A percentile compares a stretch with the other conserved stretches of the same genome.
phyloP scores from a whole-genome alignment of 2,888 invertebrate genomes.

The Caenorhabditis macrosperma region DNA sequence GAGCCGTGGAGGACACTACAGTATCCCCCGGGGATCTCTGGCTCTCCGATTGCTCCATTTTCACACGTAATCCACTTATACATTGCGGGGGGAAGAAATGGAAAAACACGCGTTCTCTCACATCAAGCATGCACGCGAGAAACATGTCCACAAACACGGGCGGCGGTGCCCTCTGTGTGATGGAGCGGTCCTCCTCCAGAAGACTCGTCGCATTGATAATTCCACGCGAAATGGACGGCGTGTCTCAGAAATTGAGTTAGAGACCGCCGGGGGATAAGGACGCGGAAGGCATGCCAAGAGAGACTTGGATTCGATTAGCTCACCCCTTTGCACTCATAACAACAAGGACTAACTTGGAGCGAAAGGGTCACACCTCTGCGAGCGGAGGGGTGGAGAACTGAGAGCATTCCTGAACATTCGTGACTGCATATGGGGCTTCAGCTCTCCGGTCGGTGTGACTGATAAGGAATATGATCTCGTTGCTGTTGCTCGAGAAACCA shows the following conservation, averaged over 20 bases:
- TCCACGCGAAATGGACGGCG: constrained; percentile 56
- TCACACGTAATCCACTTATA: too few relatives aligned
- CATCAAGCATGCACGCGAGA: constrained; percentile 17
- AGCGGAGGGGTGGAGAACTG: neutral
- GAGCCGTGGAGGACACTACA: neutral
- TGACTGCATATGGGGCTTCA: too few relatives aligned
- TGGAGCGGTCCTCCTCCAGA: neutral
- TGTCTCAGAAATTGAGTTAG: constrained; percentile 53
- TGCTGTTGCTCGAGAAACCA: too few relatives aligned
- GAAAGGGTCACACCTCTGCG: neutral
- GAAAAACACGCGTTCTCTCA: neutral
- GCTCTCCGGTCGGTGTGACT: too few relatives aligned
- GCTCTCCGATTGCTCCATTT: too few relatives aligned
- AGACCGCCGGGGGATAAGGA: constrained; percentile 34
- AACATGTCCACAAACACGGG: constrained; percentile 28
- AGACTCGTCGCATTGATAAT: constrained; percentile 50
- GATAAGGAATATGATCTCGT: too few relatives aligned
- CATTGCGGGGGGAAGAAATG: too few relatives aligned
- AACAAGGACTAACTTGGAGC: too few relatives aligned
- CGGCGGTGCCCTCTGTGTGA: constrained; percentile 23
- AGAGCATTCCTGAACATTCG: too few relatives aligned
- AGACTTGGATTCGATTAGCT: constrained; percentile 38
- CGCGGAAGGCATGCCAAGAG: constrained; percentile 39
- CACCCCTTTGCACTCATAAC: constrained; percentile 35
- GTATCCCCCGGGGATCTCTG: too few relatives aligned